These are phyloP conservation scores for Callionymus lyra DNA, from an alignment of 2,113 vertebrate species.

Conservation along the genomic window DNA sequence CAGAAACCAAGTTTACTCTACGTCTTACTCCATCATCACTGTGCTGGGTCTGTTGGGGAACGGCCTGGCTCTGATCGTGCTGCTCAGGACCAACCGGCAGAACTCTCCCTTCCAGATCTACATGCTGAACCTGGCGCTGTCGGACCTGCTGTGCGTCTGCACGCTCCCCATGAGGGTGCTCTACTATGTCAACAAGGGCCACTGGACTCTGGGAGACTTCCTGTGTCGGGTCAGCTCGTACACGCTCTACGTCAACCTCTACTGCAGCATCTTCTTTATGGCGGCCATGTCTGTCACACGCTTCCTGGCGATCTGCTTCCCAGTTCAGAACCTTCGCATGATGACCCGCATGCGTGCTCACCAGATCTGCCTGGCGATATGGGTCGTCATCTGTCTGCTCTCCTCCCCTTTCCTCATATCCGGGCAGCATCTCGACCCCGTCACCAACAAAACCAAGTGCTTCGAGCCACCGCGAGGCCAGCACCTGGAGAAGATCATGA, in stretches of 20 bases:
- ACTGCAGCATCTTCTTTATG: constrained; percentile 95
- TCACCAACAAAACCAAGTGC: constrained; percentile 81
- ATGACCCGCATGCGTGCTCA: constrained; percentile 73
- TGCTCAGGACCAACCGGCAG: constrained; percentile 72
- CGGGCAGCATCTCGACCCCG: constrained; percentile 43
- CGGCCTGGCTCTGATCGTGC: constrained; percentile 74
- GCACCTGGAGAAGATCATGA: constrained; percentile 33
- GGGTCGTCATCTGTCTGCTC: constrained; percentile 79
- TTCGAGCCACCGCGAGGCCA: constrained; percentile 73
- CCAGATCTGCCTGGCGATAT: constrained; percentile 69
- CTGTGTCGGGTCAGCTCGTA: constrained; percentile 85
- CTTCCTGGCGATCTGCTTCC: constrained; percentile 89
- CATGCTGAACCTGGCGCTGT: constrained; percentile 86
- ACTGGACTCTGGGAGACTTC: constrained; percentile 81
- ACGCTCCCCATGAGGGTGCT: constrained; percentile 82
- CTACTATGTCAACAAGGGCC: constrained; percentile 80
- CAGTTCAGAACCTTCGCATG: constrained; percentile 77
- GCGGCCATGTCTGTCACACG: constrained; percentile 91
- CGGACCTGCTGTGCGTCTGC: constrained; percentile 84
- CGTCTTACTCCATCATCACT: constrained; percentile 80
- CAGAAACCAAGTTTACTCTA: constrained; percentile 86
- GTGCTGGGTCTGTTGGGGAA: constrained; percentile 82
- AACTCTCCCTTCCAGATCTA: constrained; percentile 84
- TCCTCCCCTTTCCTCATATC: constrained; percentile 76
- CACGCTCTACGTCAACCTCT: constrained; percentile 88